Evolutionary conservation across 2,888 invertebrate species (phyloP), one percentile per base, ranked within the genome.

Genomic region (Eupelmus urozonus): DNA sequence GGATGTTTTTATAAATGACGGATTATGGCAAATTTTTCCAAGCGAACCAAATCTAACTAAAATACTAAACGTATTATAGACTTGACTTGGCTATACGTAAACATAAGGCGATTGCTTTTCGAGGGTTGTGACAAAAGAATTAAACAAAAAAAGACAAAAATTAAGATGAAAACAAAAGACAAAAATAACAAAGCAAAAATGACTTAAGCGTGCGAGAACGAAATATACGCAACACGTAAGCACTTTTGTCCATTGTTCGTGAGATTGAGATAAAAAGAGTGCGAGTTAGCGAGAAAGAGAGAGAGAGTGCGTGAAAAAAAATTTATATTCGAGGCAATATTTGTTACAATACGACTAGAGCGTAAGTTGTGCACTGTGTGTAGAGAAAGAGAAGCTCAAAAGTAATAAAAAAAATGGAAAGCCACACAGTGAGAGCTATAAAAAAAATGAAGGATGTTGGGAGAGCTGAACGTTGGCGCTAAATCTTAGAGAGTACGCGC

Each of bases 311-410:
- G 73, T 71, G 53, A 49, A 29, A 69, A 60, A 53, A 63, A 73
- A 79, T 88, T 88, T 88, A 86, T 88, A 89, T 88, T 88, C 85
- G 87, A 88, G 87, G 88, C 88, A 88, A 88, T 88, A 89, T 88
- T 89, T 88, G 87, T 88, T 88, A 89, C 86, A 84, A 88, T 87
- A 86, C 85, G 83, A 85, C 82, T 88, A 88, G 86, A 77, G 82
- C 80, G 81, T 87, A 87, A 85, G 85, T 85, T 85, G 84, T 84
- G 85, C 81, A 84, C 81, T 80, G 81, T 84, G 81, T 82, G 76
- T 76, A 62, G 18, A n/a, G n/a, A n/a, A n/a, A n/a, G n/a, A n/a
- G n/a, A 75, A 78, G 60, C 59, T 72, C 51, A 55, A 13, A 63
- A 40, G 13, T 18, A 18, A 59, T 25, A 59, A 57, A 51, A 29